These are phyloP conservation scores for Vicugna pacos DNA, from an alignment of 2,113 vertebrate species.

Conservation along the genomic window DNA sequence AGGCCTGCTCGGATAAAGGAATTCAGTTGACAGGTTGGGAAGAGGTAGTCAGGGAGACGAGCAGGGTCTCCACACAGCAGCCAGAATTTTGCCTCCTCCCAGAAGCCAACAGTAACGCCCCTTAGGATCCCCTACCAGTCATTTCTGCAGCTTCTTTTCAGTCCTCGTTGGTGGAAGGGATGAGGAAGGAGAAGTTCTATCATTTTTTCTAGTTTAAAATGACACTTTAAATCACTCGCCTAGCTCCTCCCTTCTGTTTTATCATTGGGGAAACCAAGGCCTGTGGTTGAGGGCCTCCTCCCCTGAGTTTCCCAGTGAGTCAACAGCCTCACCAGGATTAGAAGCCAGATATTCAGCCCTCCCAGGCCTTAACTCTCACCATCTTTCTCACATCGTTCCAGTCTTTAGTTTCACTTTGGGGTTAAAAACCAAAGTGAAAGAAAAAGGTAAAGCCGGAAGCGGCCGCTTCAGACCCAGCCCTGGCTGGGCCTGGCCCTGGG, in stretches of 20 bases:
- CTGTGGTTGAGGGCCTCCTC: not conserved
- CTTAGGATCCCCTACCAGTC: not conserved
- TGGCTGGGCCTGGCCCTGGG: too few species aligned
- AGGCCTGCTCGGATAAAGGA: not conserved
- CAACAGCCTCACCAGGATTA: not conserved
- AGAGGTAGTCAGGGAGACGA: not conserved
- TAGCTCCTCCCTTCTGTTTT: not conserved
- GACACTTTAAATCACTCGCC: not conserved
- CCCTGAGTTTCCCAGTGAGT: not conserved
- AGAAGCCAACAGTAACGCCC: not conserved
- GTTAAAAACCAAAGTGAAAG: conserved; percentile 79
- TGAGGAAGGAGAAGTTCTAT: conserved; percentile 12
- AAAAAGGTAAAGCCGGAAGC: conserved; percentile 73
- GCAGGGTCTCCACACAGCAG: not conserved
- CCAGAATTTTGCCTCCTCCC: not conserved
- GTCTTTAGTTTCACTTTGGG: conserved; percentile 72
- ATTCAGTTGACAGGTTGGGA: not conserved
- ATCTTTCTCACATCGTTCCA: not conserved
- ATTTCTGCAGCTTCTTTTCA: not conserved
- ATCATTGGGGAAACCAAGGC: not conserved
- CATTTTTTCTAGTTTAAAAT: conserved; percentile 14
- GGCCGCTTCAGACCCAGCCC: conserved; percentile 7
- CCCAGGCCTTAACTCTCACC: not conserved
- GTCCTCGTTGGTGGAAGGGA: not conserved
- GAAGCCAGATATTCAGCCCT: not conserved